These are phyloP conservation scores for Corella eumyota DNA, from an alignment of 23 tunicate genomes.

Conservation along the genomic window DNA sequence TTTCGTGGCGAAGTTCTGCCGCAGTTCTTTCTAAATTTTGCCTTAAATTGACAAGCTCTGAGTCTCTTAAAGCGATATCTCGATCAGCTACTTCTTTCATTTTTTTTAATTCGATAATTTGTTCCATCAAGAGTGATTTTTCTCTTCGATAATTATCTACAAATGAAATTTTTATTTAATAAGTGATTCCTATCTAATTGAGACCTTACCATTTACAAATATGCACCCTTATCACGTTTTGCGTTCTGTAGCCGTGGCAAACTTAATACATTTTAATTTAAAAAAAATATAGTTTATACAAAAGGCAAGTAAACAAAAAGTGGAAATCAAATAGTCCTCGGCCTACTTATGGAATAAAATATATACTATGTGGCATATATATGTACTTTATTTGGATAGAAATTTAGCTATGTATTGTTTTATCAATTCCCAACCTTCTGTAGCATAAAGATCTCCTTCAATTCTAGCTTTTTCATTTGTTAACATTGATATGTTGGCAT, in stretches of 20 bases:
- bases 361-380: no score
- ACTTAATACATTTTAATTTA: no score
- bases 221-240: not conserved
- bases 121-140: constrained; percentile 39
- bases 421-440: constrained; percentile 51
- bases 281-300: no score
- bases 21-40: constrained; percentile 59
- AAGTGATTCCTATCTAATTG: not conserved
- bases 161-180: not conserved
- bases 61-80: constrained; percentile 67
- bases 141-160: constrained; percentile 43
- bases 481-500: constrained; percentile 84
- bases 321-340: no score
- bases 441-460: constrained; percentile 29
- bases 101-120: constrained; percentile 72
- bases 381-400: no score
- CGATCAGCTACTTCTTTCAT: constrained; percentile 80
- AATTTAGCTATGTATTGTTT: no score
- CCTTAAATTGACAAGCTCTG: constrained; percentile 50
- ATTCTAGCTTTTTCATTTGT: constrained; percentile 57
- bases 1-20: constrained; percentile 65
- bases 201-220: not conserved
- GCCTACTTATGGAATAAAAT: no score
- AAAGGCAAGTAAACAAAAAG: no score
- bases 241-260: no score